phyloP scores from a whole-genome alignment of 2,888 invertebrate species.

The Meandrusa payeni region DNA sequence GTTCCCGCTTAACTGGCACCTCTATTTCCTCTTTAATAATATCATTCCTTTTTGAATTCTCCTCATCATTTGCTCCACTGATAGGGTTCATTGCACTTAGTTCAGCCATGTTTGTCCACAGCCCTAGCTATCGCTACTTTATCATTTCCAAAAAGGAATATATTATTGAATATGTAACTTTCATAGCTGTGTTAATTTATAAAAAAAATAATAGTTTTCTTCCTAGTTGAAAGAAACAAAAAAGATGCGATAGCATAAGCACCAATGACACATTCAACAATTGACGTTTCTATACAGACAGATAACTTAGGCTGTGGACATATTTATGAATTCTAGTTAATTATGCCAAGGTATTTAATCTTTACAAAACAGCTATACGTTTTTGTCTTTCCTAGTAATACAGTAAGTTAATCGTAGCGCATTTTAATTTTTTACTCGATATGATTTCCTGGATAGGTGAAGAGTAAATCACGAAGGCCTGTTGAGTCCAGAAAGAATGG shows the following conservation, averaged over 20 bases:
- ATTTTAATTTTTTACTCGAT: no score
- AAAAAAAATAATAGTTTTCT: slow-evolving; percentile 20
- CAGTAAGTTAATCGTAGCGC: no score
- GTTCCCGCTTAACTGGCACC: slow-evolving; percentile 55
- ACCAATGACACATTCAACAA: slow-evolving; percentile 31
- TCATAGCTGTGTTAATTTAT: slow-evolving; percentile 12
- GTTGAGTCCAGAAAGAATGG: no score
- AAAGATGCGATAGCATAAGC: slow-evolving; percentile 33
- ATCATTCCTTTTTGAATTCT: slow-evolving; percentile 38
- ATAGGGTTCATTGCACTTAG: slow-evolving; percentile 51
- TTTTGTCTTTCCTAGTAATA: no score
- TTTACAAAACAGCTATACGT: no score
- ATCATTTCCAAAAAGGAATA: slow-evolving; percentile 5
- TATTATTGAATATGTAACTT: slow-evolving; percentile 4
- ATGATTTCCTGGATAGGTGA: no score
- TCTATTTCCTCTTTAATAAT: slow-evolving; percentile 50
- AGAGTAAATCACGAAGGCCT: no score
- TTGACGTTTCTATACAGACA: slow-evolving; percentile 27
- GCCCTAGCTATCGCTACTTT: slow-evolving; percentile 4
- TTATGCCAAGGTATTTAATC: no score
- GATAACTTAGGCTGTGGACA: no score
- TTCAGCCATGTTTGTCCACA: slow-evolving; percentile 50
- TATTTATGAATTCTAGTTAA: no score
- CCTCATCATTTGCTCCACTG: slow-evolving; percentile 40
- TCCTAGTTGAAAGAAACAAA: slow-evolving; percentile 31